Evolutionary conservation across 2,888 invertebrate species (phyloP).

Genomic region (Platynereis dumerilii): DNA sequence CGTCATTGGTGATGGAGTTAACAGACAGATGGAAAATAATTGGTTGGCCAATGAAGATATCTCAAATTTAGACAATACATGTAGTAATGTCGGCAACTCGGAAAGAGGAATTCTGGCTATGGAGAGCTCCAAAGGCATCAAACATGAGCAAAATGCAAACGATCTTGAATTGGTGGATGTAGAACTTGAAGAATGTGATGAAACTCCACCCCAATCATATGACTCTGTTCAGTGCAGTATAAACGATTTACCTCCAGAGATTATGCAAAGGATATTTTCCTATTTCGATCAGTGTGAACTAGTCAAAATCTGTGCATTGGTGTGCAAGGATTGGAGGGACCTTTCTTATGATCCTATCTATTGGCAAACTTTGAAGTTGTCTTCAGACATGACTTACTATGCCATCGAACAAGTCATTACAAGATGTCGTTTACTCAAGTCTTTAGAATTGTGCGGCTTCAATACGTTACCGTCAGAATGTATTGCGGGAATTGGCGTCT

Average conservation of each 20-base stretch:
- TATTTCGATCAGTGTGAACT: slow-evolving; percentile 2
- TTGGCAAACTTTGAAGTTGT: slow-evolving; percentile 5
- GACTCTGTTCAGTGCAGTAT: not conserved
- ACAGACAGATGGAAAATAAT: no score
- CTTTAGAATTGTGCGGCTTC: not conserved
- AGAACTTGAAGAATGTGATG: no score
- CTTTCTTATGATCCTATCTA: slow-evolving; percentile 1
- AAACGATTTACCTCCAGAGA: slow-evolving; percentile 2
- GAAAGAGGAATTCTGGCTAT: no score
- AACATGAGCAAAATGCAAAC: no score
- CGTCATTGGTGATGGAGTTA: no score
- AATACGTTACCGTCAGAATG: no score
- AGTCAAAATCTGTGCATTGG: not conserved
- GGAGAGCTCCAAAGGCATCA: no score
- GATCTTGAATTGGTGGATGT: no score
- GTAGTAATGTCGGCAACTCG: no score
- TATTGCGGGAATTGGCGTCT: not conserved
- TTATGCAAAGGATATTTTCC: slow-evolving; percentile 10
- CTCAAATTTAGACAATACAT: no score
- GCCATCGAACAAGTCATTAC: not conserved
- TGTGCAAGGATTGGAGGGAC: not conserved
- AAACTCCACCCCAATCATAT: no score
- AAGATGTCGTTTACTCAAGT: not conserved
- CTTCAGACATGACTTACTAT: not conserved
- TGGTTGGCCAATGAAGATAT: no score